These are phyloP conservation scores for Scolopax mira DNA, from an alignment of 2,113 vertebrate genomes.

Conservation along the genomic window DNA sequence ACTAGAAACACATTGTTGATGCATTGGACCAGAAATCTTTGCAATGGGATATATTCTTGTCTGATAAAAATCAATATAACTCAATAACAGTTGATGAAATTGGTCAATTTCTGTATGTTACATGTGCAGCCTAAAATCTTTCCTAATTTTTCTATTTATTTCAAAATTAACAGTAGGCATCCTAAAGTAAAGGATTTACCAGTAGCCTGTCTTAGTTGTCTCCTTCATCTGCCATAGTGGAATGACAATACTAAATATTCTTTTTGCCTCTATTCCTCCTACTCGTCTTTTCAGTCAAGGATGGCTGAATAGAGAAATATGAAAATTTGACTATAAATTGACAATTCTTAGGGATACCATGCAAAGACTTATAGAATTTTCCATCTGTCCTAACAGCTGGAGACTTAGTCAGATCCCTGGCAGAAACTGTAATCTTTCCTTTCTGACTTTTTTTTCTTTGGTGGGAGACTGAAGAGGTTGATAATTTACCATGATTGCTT, in stretches of 20 bases:
- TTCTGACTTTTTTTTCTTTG: neutral
- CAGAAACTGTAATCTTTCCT: neutral
- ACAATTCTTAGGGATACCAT: neutral
- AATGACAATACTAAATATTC: neutral
- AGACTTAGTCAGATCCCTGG: neutral
- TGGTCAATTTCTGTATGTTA: neutral
- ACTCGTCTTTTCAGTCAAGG: neutral
- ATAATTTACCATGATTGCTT: slow-evolving; percentile 4
- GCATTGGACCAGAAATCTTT: neutral
- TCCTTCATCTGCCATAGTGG: neutral
- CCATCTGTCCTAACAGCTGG: slow-evolving; percentile 13
- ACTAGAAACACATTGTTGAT: neutral
- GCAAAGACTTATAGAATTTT: slow-evolving; percentile 10
- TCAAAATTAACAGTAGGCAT: neutral
- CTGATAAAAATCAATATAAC: neutral
- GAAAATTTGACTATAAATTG: neutral
- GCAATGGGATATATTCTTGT: neutral
- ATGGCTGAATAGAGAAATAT: neutral
- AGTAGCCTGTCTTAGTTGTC: neutral
- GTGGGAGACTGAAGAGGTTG: neutral
- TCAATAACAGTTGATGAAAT: neutral
- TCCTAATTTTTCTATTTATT: neutral
- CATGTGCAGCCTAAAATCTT: neutral
- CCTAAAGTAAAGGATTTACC: neutral
- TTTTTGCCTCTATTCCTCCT: neutral